Evolutionary conservation across 2,888 invertebrate genomes (phyloP).

Genomic region (Eupsilia transversa): DNA sequence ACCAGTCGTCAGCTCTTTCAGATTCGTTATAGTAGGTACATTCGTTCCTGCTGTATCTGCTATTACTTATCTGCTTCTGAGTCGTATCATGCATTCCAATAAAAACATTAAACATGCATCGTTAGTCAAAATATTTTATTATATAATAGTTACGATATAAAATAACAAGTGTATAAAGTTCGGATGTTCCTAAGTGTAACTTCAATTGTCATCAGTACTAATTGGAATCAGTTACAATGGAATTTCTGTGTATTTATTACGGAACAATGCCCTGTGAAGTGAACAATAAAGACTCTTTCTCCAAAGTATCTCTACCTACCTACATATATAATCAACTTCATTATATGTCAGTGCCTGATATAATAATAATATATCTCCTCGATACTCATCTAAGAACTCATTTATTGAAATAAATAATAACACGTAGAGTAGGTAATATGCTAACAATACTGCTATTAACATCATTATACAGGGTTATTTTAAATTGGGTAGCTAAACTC

Average conservation of each 20-base stretch:
- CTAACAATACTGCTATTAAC: no score
- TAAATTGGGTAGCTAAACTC: no score
- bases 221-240: neutral
- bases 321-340: neutral
- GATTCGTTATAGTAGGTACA: no score
- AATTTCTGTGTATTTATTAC: constrained; percentile 12
- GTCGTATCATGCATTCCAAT: no score
- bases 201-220: neutral
- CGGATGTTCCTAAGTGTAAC: neutral
- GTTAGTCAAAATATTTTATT: constrained; percentile 1
- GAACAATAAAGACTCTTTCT: neutral
- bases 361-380: no score
- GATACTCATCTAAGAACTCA: neutral
- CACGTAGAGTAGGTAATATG: no score
- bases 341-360: constrained; percentile 2
- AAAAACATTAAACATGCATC: neutral
- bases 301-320: neutral
- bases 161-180: no score
- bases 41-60: no score
- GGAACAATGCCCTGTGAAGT: constrained; percentile 23
- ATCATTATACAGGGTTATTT: no score
- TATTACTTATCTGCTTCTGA: no score
- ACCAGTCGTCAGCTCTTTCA: no score
- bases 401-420: neutral
- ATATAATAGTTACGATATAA: no score